These are phyloP conservation scores for Lota lota DNA, from an alignment of 2,113 vertebrate genomes.

Conservation along the genomic window DNA sequence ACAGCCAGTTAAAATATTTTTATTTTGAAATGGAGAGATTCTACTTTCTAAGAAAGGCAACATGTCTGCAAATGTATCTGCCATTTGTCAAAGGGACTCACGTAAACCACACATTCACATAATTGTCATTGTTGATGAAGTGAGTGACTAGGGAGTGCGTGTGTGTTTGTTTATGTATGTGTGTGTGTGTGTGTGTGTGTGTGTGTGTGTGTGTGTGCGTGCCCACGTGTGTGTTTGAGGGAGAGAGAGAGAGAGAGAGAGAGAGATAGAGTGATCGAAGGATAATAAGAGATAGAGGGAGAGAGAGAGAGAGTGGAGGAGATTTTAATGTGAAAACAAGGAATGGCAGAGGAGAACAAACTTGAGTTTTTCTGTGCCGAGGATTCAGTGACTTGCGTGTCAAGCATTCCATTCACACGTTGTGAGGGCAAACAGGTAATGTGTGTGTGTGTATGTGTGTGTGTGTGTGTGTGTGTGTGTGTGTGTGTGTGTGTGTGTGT, in stretches of 20 bases:
- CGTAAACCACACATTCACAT: conserved; percentile 23
- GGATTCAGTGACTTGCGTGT: no score
- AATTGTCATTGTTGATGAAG: conserved; percentile 9
- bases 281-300: not conserved
- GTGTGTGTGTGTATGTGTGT: no score
- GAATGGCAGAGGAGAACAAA: not conserved
- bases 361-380: not conserved
- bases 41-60: no score
- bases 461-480: not conserved
- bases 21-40: no score
- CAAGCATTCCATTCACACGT: no score
- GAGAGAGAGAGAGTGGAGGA: not conserved
- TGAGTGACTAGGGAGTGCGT: not conserved
- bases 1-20: no score
- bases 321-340: not conserved
- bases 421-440: no score
- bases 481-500: no score
- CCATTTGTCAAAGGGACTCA: conserved; percentile 23
- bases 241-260: not conserved
- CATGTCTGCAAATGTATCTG: conserved; percentile 4
- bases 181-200: not conserved
- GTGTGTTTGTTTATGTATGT: not conserved
- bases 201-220: not conserved
- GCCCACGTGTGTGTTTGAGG: not conserved
- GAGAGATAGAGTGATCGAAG: not conserved